phyloP scores from a whole-genome alignment of 2,888 invertebrate species.

The Drosophila atroscutellata region DNA sequence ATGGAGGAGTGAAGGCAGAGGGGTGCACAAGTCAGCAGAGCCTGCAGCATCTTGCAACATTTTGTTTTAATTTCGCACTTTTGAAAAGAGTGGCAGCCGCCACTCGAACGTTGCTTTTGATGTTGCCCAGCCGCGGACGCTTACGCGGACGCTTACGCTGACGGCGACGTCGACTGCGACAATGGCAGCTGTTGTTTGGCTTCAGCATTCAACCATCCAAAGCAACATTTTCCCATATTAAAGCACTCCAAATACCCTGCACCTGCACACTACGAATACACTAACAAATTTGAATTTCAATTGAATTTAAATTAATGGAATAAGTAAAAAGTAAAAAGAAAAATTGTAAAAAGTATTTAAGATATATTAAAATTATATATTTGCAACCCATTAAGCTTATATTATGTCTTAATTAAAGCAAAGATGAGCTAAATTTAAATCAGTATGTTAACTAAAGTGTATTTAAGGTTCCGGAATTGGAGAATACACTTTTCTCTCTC shows the following conservation, averaged over 20 bases:
- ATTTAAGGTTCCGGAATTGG: constrained; percentile 9
- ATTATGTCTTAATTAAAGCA: too few species aligned
- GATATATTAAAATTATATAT: not conserved
- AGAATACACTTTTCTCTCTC: not conserved
- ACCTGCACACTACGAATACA: not conserved
- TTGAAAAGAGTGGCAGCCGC: constrained; percentile 76
- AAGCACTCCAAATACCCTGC: constrained; percentile 20
- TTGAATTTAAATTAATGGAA: not conserved
- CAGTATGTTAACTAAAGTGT: constrained; percentile 12
- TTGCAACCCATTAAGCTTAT: not conserved
- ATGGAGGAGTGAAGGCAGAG: constrained; percentile 6
- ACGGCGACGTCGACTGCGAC: constrained; percentile 8
- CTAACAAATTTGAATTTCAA: not conserved
- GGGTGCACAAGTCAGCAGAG: constrained; percentile 37
- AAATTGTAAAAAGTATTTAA: too few species aligned
- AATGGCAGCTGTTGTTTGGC: constrained; percentile 57
- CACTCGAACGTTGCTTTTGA: constrained; percentile 71
- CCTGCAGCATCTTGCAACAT: constrained; percentile 77
- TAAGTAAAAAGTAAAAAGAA: not conserved
- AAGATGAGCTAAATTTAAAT: too few species aligned
- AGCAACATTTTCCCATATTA: constrained; percentile 16
- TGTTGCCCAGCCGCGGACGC: constrained; percentile 52
- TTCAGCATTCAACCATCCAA: constrained; percentile 42
- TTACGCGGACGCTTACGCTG: constrained; percentile 17
- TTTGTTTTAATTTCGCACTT: constrained; percentile 78